Evolutionary conservation across 2,888 invertebrate species (phyloP).

Genomic region (Hedychridium roseum): DNA sequence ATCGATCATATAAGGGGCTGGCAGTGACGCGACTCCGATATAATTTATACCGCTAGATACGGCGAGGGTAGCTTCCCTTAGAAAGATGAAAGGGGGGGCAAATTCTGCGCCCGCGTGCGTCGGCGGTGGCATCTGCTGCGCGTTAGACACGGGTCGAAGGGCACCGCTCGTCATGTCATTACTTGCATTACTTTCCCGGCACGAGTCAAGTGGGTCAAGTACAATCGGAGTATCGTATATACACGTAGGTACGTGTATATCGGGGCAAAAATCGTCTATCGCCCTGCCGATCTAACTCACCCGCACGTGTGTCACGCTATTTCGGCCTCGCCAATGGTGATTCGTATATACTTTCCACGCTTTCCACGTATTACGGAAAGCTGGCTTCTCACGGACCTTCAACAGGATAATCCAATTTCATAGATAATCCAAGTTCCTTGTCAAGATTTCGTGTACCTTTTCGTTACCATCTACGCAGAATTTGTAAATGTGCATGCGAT

Average conservation of each 20-base stretch:
- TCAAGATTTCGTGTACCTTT: too few relatives aligned
- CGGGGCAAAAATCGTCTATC: slow-evolving; percentile 5
- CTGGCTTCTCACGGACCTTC: too few relatives aligned
- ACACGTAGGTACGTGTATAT: slow-evolving; percentile 4
- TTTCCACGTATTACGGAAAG: too few relatives aligned
- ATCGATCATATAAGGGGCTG: slow-evolving; percentile 62
- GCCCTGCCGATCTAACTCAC: slow-evolving; percentile 1
- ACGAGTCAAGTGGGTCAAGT: slow-evolving; percentile 61
- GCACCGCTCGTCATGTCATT: slow-evolving; percentile 57
- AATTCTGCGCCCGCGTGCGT: slow-evolving; percentile 13
- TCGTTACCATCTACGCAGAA: too few relatives aligned
- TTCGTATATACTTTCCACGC: too few relatives aligned
- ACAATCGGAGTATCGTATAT: slow-evolving; percentile 8
- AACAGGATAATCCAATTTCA: too few relatives aligned
- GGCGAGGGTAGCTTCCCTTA: slow-evolving; percentile 57
- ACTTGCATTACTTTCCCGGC: slow-evolving; percentile 48
- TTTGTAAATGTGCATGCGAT: too few relatives aligned
- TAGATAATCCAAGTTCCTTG: too few relatives aligned
- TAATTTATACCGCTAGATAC: slow-evolving; percentile 63
- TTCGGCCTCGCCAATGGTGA: not conserved
- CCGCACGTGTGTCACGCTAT: slow-evolving; percentile 4
- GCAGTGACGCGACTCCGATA: slow-evolving; percentile 59
- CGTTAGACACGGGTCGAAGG: slow-evolving; percentile 63
- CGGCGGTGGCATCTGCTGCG: slow-evolving; percentile 62
- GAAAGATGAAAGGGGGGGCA: slow-evolving; percentile 24